Evolutionary conservation across 2,888 invertebrate species (phyloP).

Genomic region (Ophion ventricosus): DNA sequence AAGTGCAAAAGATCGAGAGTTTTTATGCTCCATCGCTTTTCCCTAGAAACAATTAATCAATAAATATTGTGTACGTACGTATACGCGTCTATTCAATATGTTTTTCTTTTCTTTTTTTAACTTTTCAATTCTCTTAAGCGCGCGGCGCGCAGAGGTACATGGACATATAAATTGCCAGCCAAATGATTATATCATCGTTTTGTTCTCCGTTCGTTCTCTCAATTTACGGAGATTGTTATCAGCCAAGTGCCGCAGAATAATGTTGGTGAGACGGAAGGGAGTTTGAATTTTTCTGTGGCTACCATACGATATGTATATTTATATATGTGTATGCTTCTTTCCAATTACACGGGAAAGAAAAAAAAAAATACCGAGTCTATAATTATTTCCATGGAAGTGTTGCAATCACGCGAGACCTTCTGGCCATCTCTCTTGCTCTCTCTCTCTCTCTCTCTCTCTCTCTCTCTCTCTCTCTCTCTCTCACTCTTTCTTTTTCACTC

Average conservation of each 20-base stretch:
- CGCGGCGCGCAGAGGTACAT: not conserved
- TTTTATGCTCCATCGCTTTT: constrained; percentile 9
- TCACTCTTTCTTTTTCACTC: not conserved
- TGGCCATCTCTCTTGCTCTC: constrained; percentile 21
- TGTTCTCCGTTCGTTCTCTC: constrained; percentile 46
- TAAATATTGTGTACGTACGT: not conserved
- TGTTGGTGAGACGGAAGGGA: constrained; percentile 12
- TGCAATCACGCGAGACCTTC: constrained; percentile 55
- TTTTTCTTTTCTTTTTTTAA: constrained; percentile 1
- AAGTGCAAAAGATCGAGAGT: constrained; percentile 12
- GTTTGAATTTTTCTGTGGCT: constrained; percentile 31
- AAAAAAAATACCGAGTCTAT: constrained; percentile 43
- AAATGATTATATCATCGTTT: constrained; percentile 55
- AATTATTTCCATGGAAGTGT: constrained; percentile 60
- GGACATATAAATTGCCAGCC: constrained; percentile 19
- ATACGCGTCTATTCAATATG: constrained; percentile 3
- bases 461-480: constrained; percentile 19
- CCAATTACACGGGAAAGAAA: constrained; percentile 33
- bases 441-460: not conserved
- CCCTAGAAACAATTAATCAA: constrained; percentile 25
- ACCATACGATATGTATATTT: constrained; percentile 37
- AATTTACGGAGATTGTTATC: constrained; percentile 57
- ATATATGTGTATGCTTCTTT: constrained; percentile 10
- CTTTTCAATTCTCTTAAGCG: constrained; percentile 10
- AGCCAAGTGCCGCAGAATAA: constrained; percentile 3